These are phyloP conservation scores for Glyphotaelius pellucidus DNA, from an alignment of 2,888 invertebrate species.

Conservation along the genomic window DNA sequence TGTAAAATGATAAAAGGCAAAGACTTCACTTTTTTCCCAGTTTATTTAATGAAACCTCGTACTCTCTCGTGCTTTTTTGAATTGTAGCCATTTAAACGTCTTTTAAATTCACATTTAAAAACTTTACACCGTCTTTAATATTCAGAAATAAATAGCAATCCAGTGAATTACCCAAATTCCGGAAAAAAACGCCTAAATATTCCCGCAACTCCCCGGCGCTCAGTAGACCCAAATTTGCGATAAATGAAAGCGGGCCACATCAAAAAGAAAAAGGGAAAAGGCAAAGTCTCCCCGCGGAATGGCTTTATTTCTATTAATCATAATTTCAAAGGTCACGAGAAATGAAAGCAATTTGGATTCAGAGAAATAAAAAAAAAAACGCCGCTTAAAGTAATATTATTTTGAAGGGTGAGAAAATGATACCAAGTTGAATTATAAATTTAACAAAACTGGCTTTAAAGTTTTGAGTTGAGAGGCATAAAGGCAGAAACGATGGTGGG, in stretches of 20 bases:
- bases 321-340: constrained; percentile 57
- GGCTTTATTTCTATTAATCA: constrained; percentile 59
- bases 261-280: constrained; percentile 47
- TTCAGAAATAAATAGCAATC: neutral
- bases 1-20: too few relatives aligned
- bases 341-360: constrained; percentile 45
- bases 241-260: constrained; percentile 38
- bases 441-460: neutral
- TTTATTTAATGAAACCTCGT: neutral
- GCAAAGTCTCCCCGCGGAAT: constrained; percentile 39
- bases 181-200: constrained; percentile 21
- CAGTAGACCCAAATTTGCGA: constrained; percentile 15
- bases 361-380: neutral
- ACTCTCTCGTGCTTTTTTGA: neutral
- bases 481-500: too few relatives aligned
- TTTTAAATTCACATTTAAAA: neutral
- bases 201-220: constrained; percentile 13
- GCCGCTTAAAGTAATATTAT: neutral
- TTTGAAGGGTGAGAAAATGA: neutral
- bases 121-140: neutral
- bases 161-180: neutral
- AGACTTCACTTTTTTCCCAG: neutral
- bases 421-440: neutral
- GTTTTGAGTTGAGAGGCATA: neutral
- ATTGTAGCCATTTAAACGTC: neutral